Evolutionary conservation across 2,113 vertebrate species (phyloP).

Genomic region (Sminthopsis crassicaudata): DNA sequence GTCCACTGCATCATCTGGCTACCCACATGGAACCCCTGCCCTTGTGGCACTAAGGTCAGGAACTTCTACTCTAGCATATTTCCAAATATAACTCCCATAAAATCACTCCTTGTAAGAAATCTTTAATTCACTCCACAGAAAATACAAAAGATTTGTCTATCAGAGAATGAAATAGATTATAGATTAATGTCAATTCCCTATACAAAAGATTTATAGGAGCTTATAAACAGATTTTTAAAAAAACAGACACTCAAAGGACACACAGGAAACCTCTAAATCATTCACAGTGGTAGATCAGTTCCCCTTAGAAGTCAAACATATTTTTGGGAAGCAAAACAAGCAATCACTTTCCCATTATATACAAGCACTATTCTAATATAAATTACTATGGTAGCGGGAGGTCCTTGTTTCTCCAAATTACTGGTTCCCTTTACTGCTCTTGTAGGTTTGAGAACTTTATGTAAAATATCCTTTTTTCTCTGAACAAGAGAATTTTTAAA

Average conservation of each 20-base stretch:
- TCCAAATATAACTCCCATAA: background rate
- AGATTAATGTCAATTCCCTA: background rate
- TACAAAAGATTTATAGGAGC: background rate
- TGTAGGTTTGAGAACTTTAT: background rate
- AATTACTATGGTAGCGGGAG: background rate
- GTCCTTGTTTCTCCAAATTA: background rate
- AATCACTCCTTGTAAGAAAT: background rate
- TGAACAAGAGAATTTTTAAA: background rate
- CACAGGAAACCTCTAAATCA: background rate
- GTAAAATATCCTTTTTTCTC: background rate
- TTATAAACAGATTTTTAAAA: background rate
- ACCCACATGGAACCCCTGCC: background rate
- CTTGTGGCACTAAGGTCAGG: background rate
- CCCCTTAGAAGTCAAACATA: background rate
- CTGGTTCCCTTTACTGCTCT: background rate
- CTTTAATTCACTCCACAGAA: background rate
- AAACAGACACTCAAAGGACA: background rate
- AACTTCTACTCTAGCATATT: background rate
- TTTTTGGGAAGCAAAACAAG: background rate
- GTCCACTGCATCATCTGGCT: background rate
- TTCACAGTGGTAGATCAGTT: background rate
- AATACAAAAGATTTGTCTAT: background rate
- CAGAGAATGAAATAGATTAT: background rate
- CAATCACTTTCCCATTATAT: background rate
- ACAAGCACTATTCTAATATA: background rate